Evolutionary conservation across 1,140 invertebrate genomes (phyloP).

Genomic region (Trissolcus basalis): DNA sequence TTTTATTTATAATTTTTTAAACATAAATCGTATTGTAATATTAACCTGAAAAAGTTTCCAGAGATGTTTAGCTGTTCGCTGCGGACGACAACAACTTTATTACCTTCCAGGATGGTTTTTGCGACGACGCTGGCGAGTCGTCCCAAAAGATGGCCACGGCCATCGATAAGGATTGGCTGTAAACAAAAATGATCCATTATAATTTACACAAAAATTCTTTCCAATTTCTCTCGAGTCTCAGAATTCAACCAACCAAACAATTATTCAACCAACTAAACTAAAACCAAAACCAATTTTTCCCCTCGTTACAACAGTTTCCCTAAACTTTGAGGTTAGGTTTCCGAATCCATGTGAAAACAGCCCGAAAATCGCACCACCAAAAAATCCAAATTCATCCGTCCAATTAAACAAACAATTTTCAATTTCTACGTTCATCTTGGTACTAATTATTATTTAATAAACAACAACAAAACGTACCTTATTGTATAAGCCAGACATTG

Average conservation of each 20-base stretch:
- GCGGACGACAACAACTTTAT: constrained; percentile 90
- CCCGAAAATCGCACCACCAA: too few species aligned
- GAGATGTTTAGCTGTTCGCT: constrained; percentile 99
- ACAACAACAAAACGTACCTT: constrained; percentile 8
- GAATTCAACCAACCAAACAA: too few species aligned
- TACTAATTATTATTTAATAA: not conserved
- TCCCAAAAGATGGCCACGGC: constrained; percentile 96
- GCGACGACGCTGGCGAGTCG: constrained; percentile 95
- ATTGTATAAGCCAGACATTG: constrained; percentile 14
- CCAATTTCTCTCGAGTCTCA: too few species aligned
- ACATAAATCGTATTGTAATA: too few species aligned
- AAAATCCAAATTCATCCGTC: too few species aligned
- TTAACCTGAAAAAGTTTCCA: constrained; percentile 96
- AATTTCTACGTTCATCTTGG: not conserved
- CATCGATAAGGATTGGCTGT: constrained; percentile 98
- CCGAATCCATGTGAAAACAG: too few species aligned
- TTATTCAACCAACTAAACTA: too few species aligned
- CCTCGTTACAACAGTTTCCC: too few species aligned
- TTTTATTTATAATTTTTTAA: too few species aligned
- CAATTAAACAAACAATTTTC: not conserved
- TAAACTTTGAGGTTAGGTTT: too few species aligned
- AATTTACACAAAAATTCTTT: constrained; percentile 2
- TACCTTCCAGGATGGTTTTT: constrained; percentile 94
- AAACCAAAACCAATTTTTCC: too few species aligned
- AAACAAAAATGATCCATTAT: constrained; percentile 10